Percentiles rank a stretch among this genome's conserved stretches.
These are phyloP conservation scores for Metridium senile DNA, from an alignment of 92 coral and sea anemone genomes.

Conservation along the genomic window DNA sequence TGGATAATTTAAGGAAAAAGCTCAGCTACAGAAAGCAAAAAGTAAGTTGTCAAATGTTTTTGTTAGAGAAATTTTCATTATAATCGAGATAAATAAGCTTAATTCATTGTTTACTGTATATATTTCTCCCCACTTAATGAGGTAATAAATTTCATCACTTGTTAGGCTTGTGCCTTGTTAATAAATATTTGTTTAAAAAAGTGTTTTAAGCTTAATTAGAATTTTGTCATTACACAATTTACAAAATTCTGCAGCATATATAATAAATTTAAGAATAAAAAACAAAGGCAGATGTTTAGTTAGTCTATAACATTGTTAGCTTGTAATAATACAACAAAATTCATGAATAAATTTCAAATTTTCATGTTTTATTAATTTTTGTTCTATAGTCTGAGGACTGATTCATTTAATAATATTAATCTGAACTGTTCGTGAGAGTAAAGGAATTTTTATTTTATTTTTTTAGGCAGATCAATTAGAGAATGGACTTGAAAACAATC, in stretches of 20 bases:
- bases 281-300: constrained; percentile 3
- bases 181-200: not conserved
- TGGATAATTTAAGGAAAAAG: constrained; percentile 26
- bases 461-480: constrained; percentile 30
- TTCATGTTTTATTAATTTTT: constrained; percentile 11
- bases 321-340: constrained; percentile 9
- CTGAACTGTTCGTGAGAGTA: constrained; percentile 13
- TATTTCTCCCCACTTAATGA: constrained; percentile 17
- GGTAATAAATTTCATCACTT: constrained; percentile 18
- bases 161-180: constrained; percentile 8
- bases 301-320: not conserved
- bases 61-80: not conserved
- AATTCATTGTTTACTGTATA: not conserved
- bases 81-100: constrained; percentile 5
- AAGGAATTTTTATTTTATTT: constrained; percentile 15
- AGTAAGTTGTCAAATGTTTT: constrained; percentile 32
- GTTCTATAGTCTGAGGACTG: not conserved
- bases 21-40: constrained; percentile 44
- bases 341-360: constrained; percentile 7
- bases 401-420: not conserved
- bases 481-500: constrained; percentile 31
- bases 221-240: constrained; percentile 1
- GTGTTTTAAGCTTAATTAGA: constrained; percentile 3
- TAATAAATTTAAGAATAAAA: constrained; percentile 12
- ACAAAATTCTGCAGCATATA: constrained; percentile 6